A percentile compares a stretch with the other conserved stretches of the same genome.
Evolutionary conservation across 1,140 invertebrate species (phyloP).

Genomic region (Choristoneura fumiferana): DNA sequence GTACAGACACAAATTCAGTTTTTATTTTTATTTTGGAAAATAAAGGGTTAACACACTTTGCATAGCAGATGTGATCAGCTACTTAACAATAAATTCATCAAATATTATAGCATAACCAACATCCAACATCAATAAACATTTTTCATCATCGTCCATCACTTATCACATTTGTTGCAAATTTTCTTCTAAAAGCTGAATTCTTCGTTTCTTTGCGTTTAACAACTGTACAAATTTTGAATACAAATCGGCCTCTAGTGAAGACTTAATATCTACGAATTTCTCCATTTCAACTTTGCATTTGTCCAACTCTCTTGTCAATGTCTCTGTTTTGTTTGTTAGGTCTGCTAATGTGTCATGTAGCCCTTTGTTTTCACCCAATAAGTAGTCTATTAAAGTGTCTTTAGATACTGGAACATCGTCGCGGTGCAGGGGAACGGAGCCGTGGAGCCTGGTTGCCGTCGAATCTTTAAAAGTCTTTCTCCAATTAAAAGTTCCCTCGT

Average conservation of each 20-base stretch:
- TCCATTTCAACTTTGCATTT: constrained; percentile 47
- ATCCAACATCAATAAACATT: too few species aligned
- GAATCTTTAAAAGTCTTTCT: constrained; percentile 44
- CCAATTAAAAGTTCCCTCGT: constrained; percentile 46
- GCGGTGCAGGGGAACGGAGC: constrained; percentile 41
- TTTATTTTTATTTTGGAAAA: too few species aligned
- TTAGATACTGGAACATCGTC: constrained; percentile 33
- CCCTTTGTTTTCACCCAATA: constrained; percentile 45
- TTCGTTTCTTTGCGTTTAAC: constrained; percentile 59
- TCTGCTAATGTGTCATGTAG: constrained; percentile 32
- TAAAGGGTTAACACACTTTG: too few species aligned
- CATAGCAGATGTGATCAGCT: too few species aligned
- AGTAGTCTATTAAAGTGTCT: constrained; percentile 46
- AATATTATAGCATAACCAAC: too few species aligned
- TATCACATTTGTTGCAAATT: constrained; percentile 25
- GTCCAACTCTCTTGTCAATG: constrained; percentile 37
- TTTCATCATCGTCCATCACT: too few species aligned
- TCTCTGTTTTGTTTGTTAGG: constrained; percentile 32
- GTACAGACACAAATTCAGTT: too few species aligned
- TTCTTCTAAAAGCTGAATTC: constrained; percentile 52
- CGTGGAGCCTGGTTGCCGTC: constrained; percentile 39
- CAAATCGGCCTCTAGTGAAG: constrained; percentile 45
- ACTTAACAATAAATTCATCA: too few species aligned
- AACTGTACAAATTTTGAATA: constrained; percentile 60
- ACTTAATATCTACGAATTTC: constrained; percentile 47